Conservation (phyloP, 2,113 vertebrate species). For the Hippocampus guttulatus region DNA sequence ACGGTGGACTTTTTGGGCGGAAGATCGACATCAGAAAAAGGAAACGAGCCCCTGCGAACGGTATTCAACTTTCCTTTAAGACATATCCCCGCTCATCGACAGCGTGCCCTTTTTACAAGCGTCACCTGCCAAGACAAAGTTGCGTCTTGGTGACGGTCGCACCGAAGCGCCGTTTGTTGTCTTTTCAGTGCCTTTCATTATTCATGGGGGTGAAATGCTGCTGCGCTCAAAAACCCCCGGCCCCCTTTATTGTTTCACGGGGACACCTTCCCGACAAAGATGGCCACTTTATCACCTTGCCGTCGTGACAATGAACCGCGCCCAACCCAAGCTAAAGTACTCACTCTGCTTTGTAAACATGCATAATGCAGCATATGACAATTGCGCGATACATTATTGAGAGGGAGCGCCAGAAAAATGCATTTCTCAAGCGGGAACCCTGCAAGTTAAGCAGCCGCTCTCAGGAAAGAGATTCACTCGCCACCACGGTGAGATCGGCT, state of each 20-base stretch:
- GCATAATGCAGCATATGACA: constrained; percentile 78
- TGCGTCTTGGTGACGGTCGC: constrained; percentile 52
- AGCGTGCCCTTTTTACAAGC: constrained; percentile 2
- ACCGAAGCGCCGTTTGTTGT: constrained; percentile 63
- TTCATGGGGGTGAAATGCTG: constrained; percentile 64
- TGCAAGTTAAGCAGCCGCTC: constrained; percentile 57
- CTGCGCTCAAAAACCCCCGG: constrained; percentile 52
- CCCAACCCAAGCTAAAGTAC: constrained; percentile 67
- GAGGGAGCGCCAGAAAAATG: constrained; percentile 58
- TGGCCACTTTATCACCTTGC: constrained; percentile 63
- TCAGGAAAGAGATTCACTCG: constrained; percentile 55
- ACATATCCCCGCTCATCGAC: constrained; percentile 7
- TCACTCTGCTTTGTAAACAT: constrained; percentile 77
- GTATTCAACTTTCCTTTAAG: neutral
- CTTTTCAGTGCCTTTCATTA: constrained; percentile 67
- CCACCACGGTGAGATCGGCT: constrained; percentile 37
- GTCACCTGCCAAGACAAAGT: constrained; percentile 37
- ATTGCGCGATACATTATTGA: constrained; percentile 87
- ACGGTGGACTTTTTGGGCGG: neutral
- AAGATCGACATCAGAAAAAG: neutral
- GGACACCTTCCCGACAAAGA: constrained; percentile 61
- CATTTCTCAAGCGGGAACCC: constrained; percentile 61
- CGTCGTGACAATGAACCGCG: constrained; percentile 70
- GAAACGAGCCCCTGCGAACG: neutral
- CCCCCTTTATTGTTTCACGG: constrained; percentile 63